Evolutionary conservation across 2,888 invertebrate species (phyloP).

Genomic region (Caenorhabditis drosophilae): DNA sequence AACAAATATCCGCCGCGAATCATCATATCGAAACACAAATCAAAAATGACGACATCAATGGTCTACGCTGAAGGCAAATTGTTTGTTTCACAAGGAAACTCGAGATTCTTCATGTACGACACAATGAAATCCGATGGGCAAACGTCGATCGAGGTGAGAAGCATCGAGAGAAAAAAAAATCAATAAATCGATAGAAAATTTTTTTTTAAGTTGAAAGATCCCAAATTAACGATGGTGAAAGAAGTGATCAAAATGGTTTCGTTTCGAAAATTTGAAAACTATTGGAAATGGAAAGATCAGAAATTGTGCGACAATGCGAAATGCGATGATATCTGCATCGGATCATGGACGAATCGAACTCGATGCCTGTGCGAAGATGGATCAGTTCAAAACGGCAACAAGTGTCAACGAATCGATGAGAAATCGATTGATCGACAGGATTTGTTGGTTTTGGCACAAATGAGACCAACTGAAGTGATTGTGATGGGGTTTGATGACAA

Average conservation of each 20-base stretch:
- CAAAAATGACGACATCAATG: slow-evolving; percentile 15
- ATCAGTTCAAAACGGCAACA: slow-evolving; percentile 7
- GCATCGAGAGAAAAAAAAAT: too few species aligned
- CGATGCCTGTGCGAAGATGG: slow-evolving; percentile 16
- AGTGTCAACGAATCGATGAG: too few species aligned
- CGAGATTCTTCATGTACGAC: slow-evolving; percentile 14
- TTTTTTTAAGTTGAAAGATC: background rate
- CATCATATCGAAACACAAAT: slow-evolving; percentile 14
- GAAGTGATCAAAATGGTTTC: slow-evolving; percentile 6
- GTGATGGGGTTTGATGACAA: slow-evolving; percentile 73
- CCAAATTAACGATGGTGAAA: background rate
- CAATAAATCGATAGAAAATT: too few species aligned
- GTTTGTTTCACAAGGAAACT: slow-evolving; percentile 5
- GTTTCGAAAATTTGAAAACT: slow-evolving; percentile 15
- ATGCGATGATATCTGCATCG: slow-evolving; percentile 39
- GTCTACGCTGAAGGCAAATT: slow-evolving; percentile 26
- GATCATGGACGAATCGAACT: slow-evolving; percentile 1
- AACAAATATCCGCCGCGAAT: slow-evolving; percentile 71
- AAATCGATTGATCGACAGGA: background rate
- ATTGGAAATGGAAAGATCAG: slow-evolving; percentile 19
- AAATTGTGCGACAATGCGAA: slow-evolving; percentile 22
- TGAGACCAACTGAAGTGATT: slow-evolving; percentile 78
- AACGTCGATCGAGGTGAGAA: background rate
- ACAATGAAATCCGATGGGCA: background rate
- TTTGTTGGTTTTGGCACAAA: slow-evolving; percentile 75